Base-by-base conservation (phyloP, 2,888 invertebrate genomes). In the Taphrorychus bicolor region DNA sequence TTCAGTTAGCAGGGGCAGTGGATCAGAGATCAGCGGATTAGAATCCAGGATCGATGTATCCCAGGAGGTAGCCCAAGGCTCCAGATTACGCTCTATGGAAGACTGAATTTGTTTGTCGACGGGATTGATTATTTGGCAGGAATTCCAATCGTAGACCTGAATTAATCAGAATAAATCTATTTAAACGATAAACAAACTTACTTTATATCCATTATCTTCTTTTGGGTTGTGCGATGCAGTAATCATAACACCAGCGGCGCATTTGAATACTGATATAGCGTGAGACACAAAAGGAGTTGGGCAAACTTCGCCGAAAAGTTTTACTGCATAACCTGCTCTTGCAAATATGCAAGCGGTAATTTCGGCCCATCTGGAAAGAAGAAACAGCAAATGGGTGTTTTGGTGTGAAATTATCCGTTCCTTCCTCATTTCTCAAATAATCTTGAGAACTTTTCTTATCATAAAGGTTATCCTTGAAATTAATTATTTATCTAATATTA, bases 161-260 rank as follows among this genome's bases (percentile, higher is more conserved):
- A 17, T 5, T 32, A 7, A 32, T 7, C 32, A 32, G 7, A 32
- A 32, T 32, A 32, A 32, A 23, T 23, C 24, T 23, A 32, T 32
- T 32, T 32, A 32, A 32, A 9, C 9, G 32, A 32, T 16, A 45
- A n/a, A 45, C 16, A 45, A 1, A 45, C 5, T 82, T 22, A 51
- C 51, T 85, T 99, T 99, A 79, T 98, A 99, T 1, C 98, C 98
- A 82, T 98, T 98, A 79, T 98, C 98, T 0, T 91, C 90, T 80
- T 93, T 96, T 45, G 97, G 91, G 83, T 99, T 99, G 81, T 99
- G 99, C 0, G 98, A 98, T 0, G 99, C 99, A 0, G 99, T 99
- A 70, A 99, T 94, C 97, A 99, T 98, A n/a, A 98, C 87, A 42
- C 99, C 99, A 77, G 91, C 93, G 1, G 90, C 89, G 60, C 93